Percentiles rank a stretch among this genome's conserved stretches.
Conservation (phyloP, 2,888 invertebrate species). For the Syritta pipiens region DNA sequence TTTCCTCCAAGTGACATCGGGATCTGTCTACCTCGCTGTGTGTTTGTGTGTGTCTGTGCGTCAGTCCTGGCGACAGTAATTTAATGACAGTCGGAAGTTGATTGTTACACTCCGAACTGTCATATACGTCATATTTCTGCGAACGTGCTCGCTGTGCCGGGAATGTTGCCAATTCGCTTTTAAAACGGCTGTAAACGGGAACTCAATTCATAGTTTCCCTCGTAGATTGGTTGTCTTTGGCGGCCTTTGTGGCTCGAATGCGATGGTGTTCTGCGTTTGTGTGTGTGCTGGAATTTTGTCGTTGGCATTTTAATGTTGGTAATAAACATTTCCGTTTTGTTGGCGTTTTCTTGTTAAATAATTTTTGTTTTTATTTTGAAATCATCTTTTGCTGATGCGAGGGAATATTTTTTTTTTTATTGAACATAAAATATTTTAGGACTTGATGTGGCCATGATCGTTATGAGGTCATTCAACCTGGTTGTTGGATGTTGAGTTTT, state of each 20-base stretch:
- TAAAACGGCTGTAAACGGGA: conserved; percentile 47
- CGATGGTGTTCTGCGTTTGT: conserved; percentile 14
- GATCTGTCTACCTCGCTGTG: too few species aligned
- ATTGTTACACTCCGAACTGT: conserved; percentile 63
- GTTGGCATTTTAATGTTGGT: conserved; percentile 24
- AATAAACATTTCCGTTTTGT: conserved; percentile 47
- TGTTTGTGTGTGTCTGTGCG: too few species aligned
- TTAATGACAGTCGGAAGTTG: conserved; percentile 67
- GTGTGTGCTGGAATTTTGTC: conserved; percentile 20
- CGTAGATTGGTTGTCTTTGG: conserved; percentile 40
- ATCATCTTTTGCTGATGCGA: conserved; percentile 8
- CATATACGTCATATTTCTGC: conserved; percentile 62
- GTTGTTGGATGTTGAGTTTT: too few species aligned
- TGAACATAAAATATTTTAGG: conserved; percentile 9
- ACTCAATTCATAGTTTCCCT: conserved; percentile 55
- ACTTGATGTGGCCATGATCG: background rate
- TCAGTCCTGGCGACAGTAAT: conserved; percentile 60
- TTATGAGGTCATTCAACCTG: conserved; percentile 1
- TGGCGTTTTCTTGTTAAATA: conserved; percentile 16
- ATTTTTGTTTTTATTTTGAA: conserved; percentile 8
- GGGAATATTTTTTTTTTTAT: conserved; percentile 6
- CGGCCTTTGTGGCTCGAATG: background rate
- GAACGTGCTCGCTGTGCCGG: conserved; percentile 41
- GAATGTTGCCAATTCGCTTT: conserved; percentile 42
- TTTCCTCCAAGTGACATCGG: conserved; percentile 22